Base-by-base conservation (phyloP, 2,113 vertebrate species). In the human (Homo sapiens) region DNA sequence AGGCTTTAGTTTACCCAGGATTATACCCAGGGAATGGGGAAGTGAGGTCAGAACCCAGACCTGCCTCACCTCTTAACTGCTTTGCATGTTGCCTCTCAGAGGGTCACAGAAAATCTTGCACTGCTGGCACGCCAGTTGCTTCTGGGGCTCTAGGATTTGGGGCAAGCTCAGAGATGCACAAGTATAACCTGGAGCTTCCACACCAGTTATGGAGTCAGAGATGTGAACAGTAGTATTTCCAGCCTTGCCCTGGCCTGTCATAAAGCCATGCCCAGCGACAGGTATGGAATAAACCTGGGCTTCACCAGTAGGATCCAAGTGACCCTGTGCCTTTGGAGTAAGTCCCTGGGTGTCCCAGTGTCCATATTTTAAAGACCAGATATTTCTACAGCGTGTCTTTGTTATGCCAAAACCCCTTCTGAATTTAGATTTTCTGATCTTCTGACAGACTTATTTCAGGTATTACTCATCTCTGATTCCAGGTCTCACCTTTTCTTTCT, bases 61-160 rank as follows among this genome's bases (percentile, higher is more conserved):
- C 52, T 50, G 35, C 32, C 35, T 52, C 40, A 22, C n/a, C 10
- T n/a, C 50, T 50, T 48, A 25, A 18, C 32, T 38, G 4, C 14
- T 78, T 11, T 30, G 32, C 17, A 16, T 61, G 38, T 27, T 50
- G 12, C 13, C 25, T 87, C 50, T 32, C 17, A 8, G 11, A 27
- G 13, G 0, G 11, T 75, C 18, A 1, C 25, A 35, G 66, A 30
- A 30, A 32, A 43, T 27, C 66, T 27, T 3, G 8, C 10, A 1
- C 9, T 14, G 38, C 17, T 35, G 18, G 12, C 23, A 13, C 23
- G 6, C 30, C 61, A 14, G 40, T 85, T 40, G 43, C 25, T 91
- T 57, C 25, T 27, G 3, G 30, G 23, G 35, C 86, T 72, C 23
- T 30, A 25, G 81, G 11, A 70, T 35, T 35, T 38, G 7, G 45